These are phyloP conservation scores for Drosophila lacertosa DNA, from an alignment of 1,140 invertebrate genomes.

Conservation along the genomic window DNA sequence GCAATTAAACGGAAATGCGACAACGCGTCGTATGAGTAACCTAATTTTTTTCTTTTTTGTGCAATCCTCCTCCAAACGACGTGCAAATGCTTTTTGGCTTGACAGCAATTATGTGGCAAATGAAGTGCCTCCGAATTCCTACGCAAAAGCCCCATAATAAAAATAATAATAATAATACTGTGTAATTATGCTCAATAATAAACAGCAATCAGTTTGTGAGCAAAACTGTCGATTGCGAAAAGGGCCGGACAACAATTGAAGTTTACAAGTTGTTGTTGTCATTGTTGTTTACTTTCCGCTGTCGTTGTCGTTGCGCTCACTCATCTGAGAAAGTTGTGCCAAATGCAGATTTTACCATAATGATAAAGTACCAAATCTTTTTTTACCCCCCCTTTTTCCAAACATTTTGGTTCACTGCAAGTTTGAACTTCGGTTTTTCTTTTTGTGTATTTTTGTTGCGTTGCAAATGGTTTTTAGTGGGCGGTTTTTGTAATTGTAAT, in stretches of 20 bases:
- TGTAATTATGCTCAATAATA: slow-evolving; percentile 67
- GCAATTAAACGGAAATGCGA: slow-evolving; percentile 35
- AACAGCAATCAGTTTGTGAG: slow-evolving; percentile 62
- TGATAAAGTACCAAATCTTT: slow-evolving; percentile 47
- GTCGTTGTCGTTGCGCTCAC: slow-evolving; percentile 41
- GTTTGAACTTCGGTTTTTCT: slow-evolving; percentile 8
- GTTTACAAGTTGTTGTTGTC: slow-evolving; percentile 47
- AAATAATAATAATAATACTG: slow-evolving; percentile 24
- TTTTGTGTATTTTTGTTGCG: slow-evolving; percentile 10
- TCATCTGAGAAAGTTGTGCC: slow-evolving; percentile 77
- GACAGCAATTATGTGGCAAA: slow-evolving; percentile 9
- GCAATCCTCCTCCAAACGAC: not conserved
- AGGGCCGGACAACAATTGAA: slow-evolving; percentile 50
- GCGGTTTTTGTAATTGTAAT: slow-evolving; percentile 40
- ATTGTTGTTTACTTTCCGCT: slow-evolving; percentile 24
- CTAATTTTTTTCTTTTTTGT: slow-evolving; percentile 26
- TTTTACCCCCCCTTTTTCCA: not conserved
- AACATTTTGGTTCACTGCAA: too few species aligned
- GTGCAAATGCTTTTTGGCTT: slow-evolving; percentile 28
- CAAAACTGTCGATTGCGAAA: slow-evolving; percentile 53
- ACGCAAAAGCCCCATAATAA: slow-evolving; percentile 12
- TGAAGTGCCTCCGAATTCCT: slow-evolving; percentile 32
- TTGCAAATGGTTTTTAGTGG: slow-evolving; percentile 30
- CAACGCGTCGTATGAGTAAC: slow-evolving; percentile 50
- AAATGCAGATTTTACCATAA: slow-evolving; percentile 70